Conservation (phyloP, 2,888 invertebrate species). For the Platerodrilus igneus region DNA sequence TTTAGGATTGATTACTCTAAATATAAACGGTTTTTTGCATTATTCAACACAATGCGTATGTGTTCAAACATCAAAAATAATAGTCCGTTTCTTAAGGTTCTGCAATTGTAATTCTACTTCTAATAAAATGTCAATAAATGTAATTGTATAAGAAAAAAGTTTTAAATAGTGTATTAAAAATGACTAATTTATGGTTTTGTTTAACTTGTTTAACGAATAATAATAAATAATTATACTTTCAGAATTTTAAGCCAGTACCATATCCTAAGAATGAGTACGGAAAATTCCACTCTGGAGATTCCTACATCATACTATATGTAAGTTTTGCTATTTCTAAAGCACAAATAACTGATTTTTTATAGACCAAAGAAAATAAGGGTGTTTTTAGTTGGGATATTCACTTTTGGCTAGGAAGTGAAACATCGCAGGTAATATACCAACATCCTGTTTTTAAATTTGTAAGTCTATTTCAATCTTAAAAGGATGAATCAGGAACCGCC, state of each 20-base stretch:
- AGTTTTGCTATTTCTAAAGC: slow-evolving; percentile 39
- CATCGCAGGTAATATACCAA: slow-evolving; percentile 61
- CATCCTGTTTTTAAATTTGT: background rate
- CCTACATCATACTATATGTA: slow-evolving; percentile 76
- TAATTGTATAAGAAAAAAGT: too few relatives aligned
- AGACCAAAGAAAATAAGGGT: slow-evolving; percentile 67
- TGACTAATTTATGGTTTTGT: too few relatives aligned
- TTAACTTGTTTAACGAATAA: too few relatives aligned
- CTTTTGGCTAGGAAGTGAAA: slow-evolving; percentile 82
- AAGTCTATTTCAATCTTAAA: slow-evolving; percentile 17
- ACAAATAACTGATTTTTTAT: slow-evolving; percentile 32
- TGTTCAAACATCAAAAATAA: too few relatives aligned
- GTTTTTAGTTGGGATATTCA: slow-evolving; percentile 76
- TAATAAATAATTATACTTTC: slow-evolving; percentile 49
- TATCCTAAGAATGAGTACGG: slow-evolving; percentile 70
- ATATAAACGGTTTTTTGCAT: too few relatives aligned
- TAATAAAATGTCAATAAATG: too few relatives aligned
- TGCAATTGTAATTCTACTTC: too few relatives aligned
- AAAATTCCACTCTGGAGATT: slow-evolving; percentile 78
- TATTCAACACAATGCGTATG: too few relatives aligned
- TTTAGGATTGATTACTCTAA: too few relatives aligned
- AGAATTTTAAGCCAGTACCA: slow-evolving; percentile 76
- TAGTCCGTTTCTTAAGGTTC: too few relatives aligned
- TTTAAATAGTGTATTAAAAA: too few relatives aligned
- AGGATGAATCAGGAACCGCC: slow-evolving; percentile 71